These are phyloP conservation scores for Aphelenchoides bicaudatus DNA, from an alignment of 2,888 invertebrate species.

Conservation along the genomic window DNA sequence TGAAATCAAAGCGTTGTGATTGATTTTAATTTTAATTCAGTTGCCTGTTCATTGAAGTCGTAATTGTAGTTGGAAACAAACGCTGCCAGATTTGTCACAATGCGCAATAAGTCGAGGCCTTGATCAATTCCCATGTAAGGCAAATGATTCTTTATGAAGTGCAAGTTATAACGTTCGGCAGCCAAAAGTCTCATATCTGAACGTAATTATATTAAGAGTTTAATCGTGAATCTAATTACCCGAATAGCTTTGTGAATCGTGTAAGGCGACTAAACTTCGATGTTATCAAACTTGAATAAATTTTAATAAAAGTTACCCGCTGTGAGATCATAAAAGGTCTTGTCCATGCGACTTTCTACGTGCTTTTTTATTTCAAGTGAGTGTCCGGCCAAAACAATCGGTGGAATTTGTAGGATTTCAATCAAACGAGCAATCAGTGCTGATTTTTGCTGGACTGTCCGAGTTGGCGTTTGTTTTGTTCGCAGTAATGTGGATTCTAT, in stretches of 20 bases:
- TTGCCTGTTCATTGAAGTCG: constrained; percentile 68
- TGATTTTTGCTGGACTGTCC: background rate
- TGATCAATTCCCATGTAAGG: constrained; percentile 95
- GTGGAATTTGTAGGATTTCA: background rate
- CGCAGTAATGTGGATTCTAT: background rate
- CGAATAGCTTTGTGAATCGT: constrained; percentile 94
- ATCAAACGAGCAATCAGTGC: background rate
- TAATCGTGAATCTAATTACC: too few relatives aligned
- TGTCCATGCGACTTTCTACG: constrained; percentile 85
- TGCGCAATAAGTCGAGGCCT: constrained; percentile 90
- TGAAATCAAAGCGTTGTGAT: constrained; percentile 33
- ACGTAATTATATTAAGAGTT: too few relatives aligned
- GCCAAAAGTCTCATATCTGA: constrained; percentile 94
- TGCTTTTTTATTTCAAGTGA: constrained; percentile 59
- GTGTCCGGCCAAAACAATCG: background rate
- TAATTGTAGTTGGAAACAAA: constrained; percentile 90
- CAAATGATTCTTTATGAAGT: constrained; percentile 77
- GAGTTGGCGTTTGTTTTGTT: background rate
- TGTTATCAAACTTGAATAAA: too few relatives aligned
- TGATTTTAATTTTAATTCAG: background rate
- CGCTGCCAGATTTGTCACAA: constrained; percentile 89
- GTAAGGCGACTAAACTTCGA: constrained; percentile 91
- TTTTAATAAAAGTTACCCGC: too few relatives aligned
- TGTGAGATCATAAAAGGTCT: constrained; percentile 92
- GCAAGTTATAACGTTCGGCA: constrained; percentile 52